Percentiles rank a stretch among this genome's conserved stretches.
Conservation (phyloP, 1,140 invertebrate genomes). For the Bombus huntii region DNA sequence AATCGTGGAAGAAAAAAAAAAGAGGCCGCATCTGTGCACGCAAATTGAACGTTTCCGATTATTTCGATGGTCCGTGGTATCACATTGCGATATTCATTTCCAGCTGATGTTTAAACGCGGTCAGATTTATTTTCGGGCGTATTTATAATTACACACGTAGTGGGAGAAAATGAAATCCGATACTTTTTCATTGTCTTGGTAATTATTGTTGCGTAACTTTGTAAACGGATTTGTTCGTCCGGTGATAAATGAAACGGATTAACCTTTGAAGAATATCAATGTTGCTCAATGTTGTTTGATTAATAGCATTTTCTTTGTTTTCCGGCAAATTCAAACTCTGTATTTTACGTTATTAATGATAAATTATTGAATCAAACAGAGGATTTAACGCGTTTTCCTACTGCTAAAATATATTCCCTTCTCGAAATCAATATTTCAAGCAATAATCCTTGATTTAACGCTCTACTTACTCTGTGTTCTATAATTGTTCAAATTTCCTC, state of each 20-base stretch:
- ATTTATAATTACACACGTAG: neutral
- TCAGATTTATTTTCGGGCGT: neutral
- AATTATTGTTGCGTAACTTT: neutral
- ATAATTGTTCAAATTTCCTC: too few relatives aligned
- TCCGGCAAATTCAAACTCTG: too few relatives aligned
- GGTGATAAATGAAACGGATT: neutral
- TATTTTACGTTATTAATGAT: too few relatives aligned
- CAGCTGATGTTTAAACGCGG: neutral
- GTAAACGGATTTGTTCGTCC: neutral
- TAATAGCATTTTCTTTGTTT: neutral
- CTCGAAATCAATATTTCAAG: too few relatives aligned
- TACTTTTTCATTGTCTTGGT: neutral
- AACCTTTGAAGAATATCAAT: neutral
- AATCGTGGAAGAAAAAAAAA: neutral
- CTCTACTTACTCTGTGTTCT: too few relatives aligned
- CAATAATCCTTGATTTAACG: too few relatives aligned
- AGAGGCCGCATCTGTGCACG: neutral
- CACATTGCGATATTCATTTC: neutral
- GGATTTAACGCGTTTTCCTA: too few relatives aligned
- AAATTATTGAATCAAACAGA: too few relatives aligned
- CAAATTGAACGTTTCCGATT: conserved; percentile 5
- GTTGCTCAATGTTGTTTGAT: neutral
- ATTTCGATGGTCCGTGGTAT: neutral
- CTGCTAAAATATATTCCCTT: too few relatives aligned
- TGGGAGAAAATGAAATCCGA: neutral